These are phyloP conservation scores for Scaptomyza hsui DNA, from an alignment of 1,140 invertebrate genomes.

Conservation along the genomic window DNA sequence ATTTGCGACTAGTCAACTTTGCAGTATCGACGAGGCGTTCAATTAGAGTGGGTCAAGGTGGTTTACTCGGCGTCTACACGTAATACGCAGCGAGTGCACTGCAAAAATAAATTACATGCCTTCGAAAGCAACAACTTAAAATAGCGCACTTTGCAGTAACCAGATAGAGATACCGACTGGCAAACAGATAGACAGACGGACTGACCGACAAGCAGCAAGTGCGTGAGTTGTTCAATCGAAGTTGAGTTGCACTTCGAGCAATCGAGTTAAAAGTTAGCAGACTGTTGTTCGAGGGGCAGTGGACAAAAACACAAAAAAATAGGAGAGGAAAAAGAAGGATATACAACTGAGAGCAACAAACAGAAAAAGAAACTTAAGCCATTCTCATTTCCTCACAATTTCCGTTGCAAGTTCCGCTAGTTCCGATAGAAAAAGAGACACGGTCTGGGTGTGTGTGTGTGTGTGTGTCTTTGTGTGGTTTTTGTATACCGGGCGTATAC, in stretches of 20 bases:
- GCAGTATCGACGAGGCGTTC: slow-evolving; percentile 48
- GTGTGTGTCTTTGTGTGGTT: not conserved
- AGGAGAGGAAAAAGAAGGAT: slow-evolving; percentile 8
- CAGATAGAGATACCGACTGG: not conserved
- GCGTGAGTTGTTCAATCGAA: slow-evolving; percentile 16
- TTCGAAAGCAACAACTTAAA: slow-evolving; percentile 49
- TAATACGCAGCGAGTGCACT: slow-evolving; percentile 50
- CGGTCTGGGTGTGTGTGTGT: not conserved
- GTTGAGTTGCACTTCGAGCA: not conserved
- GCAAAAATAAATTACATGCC: slow-evolving; percentile 50
- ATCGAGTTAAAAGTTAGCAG: slow-evolving; percentile 22
- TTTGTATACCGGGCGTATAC: slow-evolving; percentile 14
- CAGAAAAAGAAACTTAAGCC: slow-evolving; percentile 62
- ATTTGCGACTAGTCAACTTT: slow-evolving; percentile 36
- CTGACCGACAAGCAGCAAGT: not conserved
- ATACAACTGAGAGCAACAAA: slow-evolving; percentile 3
- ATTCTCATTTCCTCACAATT: slow-evolving; percentile 77
- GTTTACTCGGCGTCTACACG: slow-evolving; percentile 60
- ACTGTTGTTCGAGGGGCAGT: not conserved
- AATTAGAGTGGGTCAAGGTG: slow-evolving; percentile 82
- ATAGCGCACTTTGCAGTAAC: slow-evolving; percentile 39
- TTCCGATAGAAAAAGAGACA: slow-evolving; percentile 1
- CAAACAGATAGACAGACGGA: not conserved
- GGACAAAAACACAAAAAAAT: slow-evolving; percentile 2
- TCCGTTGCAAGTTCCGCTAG: slow-evolving; percentile 58